A percentile compares a stretch with the other conserved stretches of the same genome.
phyloP scores from a whole-genome alignment of 2,113 vertebrate species.

The Rhinopomastus cyanomelas region DNA sequence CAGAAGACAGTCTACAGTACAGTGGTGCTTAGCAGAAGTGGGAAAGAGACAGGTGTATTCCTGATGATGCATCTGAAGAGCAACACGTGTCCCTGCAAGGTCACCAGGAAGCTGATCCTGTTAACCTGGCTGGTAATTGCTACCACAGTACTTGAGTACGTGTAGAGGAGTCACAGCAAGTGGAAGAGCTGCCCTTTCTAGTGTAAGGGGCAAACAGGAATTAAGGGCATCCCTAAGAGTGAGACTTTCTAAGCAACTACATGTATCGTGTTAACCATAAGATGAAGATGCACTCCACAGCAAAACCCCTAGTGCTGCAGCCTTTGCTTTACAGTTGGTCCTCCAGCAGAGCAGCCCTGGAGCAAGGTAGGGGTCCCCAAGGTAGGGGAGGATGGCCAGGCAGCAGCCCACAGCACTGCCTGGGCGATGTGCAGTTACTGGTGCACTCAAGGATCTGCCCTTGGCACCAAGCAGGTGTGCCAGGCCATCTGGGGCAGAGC shows the following conservation, averaged over 20 bases:
- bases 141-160: not conserved
- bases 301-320: not conserved
- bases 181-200: not conserved
- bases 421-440: not conserved
- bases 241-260: not conserved
- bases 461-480: not conserved
- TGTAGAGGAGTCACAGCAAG: not conserved
- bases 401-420: not conserved
- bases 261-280: rapidly evolving
- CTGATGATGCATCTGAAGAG: not conserved
- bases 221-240: rapidly evolving
- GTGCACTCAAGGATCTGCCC: not conserved
- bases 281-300: not conserved
- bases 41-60: too few species aligned
- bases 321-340: not conserved
- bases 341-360: not conserved
- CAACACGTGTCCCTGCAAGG: not conserved
- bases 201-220: not conserved
- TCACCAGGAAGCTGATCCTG: not conserved
- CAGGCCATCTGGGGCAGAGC: not conserved
- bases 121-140: rapidly evolving
- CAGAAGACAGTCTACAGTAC: not conserved
- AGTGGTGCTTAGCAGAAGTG: not conserved
- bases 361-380: not conserved
- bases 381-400: rapidly evolving